These are phyloP conservation scores for Cactoblastis cactorum DNA, from an alignment of 2,888 invertebrate species.

Conservation along the genomic window DNA sequence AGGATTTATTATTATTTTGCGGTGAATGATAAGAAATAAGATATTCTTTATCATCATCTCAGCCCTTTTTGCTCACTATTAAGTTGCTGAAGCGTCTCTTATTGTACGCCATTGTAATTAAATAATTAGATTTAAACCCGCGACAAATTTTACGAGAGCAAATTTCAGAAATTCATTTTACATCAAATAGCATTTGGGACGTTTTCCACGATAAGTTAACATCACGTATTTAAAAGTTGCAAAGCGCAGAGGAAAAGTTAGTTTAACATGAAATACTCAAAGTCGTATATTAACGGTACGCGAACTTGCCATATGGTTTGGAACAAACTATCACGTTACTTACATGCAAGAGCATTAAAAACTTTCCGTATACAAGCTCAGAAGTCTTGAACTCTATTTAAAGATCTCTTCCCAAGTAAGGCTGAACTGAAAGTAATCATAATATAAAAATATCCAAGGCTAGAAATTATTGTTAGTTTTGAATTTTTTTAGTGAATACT, in stretches of 20 bases:
- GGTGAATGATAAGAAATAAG: too few relatives aligned
- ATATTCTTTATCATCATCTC: too few relatives aligned
- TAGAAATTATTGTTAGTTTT: too few relatives aligned
- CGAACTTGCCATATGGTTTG: neutral
- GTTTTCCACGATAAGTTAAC: neutral
- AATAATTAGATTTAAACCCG: too few relatives aligned
- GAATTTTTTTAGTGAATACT: too few relatives aligned
- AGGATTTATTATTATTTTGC: too few relatives aligned
- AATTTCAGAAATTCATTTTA: too few relatives aligned
- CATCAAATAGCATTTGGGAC: neutral
- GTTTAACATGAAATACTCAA: slow-evolving; percentile 4
- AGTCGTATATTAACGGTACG: slow-evolving; percentile 1
- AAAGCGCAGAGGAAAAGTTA: neutral
- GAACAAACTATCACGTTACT: neutral
- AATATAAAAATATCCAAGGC: too few relatives aligned
- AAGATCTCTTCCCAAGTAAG: neutral
- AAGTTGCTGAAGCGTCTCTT: too few relatives aligned
- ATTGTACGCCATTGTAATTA: too few relatives aligned
- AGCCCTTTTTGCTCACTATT: too few relatives aligned
- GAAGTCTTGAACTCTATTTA: neutral
- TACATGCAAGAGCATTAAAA: slow-evolving; percentile 2
- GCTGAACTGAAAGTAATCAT: neutral
- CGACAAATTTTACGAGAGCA: too few relatives aligned
- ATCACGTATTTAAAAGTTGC: slow-evolving; percentile 4
- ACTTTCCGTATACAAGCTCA: neutral